phyloP scores from a whole-genome alignment of 2,888 invertebrate species.

The Anaspis maculata region DNA sequence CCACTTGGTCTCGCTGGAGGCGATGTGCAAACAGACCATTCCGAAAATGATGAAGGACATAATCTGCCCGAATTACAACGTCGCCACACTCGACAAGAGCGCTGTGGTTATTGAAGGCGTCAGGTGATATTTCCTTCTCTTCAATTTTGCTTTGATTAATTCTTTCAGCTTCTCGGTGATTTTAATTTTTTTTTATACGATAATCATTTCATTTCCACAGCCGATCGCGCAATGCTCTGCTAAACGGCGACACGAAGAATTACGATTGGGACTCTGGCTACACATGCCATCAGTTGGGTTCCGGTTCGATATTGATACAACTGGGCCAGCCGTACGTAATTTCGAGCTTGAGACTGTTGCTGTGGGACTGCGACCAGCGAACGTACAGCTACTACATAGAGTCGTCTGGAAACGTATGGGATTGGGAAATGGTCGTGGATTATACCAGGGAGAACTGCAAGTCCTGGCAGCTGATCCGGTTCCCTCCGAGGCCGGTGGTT shows the following conservation, averaged over 20 bases:
- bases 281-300: conserved; percentile 93
- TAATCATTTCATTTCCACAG: conserved; percentile 37
- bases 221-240: conserved; percentile 84
- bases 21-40: conserved; percentile 69
- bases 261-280: conserved; percentile 99
- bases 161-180: neutral
- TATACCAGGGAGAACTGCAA: conserved; percentile 76
- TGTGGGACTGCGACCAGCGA: conserved; percentile 96
- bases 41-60: conserved; percentile 70
- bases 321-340: conserved; percentile 91
- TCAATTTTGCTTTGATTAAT: conserved; percentile 4
- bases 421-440: conserved; percentile 89
- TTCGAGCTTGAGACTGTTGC: conserved; percentile 78
- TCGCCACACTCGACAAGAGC: conserved; percentile 82
- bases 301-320: conserved; percentile 91
- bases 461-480: conserved; percentile 91
- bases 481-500: conserved; percentile 77
- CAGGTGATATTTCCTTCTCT: conserved; percentile 41
- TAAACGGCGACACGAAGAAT: conserved; percentile 90
- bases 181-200: conserved; percentile 1
- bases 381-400: conserved; percentile 95
- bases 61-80: conserved; percentile 78
- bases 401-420: conserved; percentile 83
- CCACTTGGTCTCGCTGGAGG: conserved; percentile 89
- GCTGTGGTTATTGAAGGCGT: conserved; percentile 97